Base-by-base conservation (phyloP, 2,113 vertebrate species). In the Corynorhinus townsendii region DNA sequence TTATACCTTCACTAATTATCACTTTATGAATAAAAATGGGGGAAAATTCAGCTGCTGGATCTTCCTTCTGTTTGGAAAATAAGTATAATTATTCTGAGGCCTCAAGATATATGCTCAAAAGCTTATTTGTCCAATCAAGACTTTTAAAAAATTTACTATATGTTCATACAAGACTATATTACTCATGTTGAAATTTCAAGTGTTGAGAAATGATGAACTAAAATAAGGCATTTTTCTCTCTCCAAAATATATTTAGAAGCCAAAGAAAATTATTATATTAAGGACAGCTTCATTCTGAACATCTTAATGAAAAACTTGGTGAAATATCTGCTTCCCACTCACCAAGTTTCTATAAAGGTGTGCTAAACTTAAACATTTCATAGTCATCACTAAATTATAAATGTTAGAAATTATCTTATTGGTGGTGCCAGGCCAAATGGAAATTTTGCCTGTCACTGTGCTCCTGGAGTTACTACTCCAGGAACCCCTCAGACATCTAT, bases 21-120 rank as follows among this genome's bases (percentile, higher is more conserved):
- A 82, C 94, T 97, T 96, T 96, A 96, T 91, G 81, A 75, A 73
- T 92, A 97, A 89, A 72, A 90, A 89, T 82, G 43, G 86, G 49
- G 6, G 66, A 52, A 83, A 95, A 85, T 96, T 90, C 86, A 92
- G 68, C 26, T 81, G 28, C 40, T 76, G 33, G 28, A 77, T 89
- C 76, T 95, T 83, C 49, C 38, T 95, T 92, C 52, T 62, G 1
- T 95, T 95, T 96, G 76, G 72, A 96, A 97, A 97, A 96, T 73
- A 96, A 95, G 35, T 52, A 92, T 75, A 96, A 94, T 56, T 93
- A 93, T 4, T 89, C 24, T 54, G 7, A 91, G 87, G 45, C 40
- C 87, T 3, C 33, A 5, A 92, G 54, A 91, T 38, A 90, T 4
- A 81, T 20, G 35, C 4, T 54, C 69, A 68, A 62, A 2, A 62